Base-by-base conservation (phyloP, 2,797 vertebrate species). In the Periophthalmus magnuspinnatus region DNA sequence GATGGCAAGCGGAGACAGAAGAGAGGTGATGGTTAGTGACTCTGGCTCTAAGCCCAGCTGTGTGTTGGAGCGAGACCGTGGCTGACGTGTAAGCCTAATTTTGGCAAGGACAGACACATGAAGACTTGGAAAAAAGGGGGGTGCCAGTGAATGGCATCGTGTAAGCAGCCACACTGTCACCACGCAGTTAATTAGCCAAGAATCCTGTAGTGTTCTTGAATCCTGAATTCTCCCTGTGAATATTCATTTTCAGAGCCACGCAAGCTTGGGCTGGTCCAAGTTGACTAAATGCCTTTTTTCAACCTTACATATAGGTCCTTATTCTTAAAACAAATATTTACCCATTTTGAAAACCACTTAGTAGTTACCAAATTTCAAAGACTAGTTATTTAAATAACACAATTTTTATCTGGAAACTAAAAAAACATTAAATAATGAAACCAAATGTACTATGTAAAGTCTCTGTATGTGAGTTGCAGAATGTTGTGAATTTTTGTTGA, bases 31-130 rank as follows among this genome's bases (percentile, higher is more conserved):
- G 77, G 84, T 69, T 85, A 81, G 86, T 82, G 88, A 77, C 78
- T 78, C 86, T 91, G 89, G 89, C 89, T 59, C 34, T 70, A 80
- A 89, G 86, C 90, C 89, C 89, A 91, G 90, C 90, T 90, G 89
- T 90, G 89, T 90, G 86, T 90, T 90, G 88, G 88, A 90, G 88
- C 88, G 86, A 91, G 87, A 88, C 88, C 80, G 82, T 70, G 83
- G 88, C 88, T 92, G 90, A 92, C 88, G 90, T 91, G 88, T 89
- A 86, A 91, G 90, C 86, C 88, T 90, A 92, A 92, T 92, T 92
- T 90, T 92, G 89, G 90, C 88, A 86, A 81, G 81, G 84, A 89
- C 85, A 78, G 88, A 86, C 81, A 81, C 71, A 74, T 82, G 71
- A 85, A 71, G 78, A 71, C 74, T 65, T 22, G 69, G 69, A 24